A percentile compares a stretch with the other conserved stretches of the same genome.
Conservation (phyloP, 2,113 vertebrate genomes). For the Lota lota region DNA sequence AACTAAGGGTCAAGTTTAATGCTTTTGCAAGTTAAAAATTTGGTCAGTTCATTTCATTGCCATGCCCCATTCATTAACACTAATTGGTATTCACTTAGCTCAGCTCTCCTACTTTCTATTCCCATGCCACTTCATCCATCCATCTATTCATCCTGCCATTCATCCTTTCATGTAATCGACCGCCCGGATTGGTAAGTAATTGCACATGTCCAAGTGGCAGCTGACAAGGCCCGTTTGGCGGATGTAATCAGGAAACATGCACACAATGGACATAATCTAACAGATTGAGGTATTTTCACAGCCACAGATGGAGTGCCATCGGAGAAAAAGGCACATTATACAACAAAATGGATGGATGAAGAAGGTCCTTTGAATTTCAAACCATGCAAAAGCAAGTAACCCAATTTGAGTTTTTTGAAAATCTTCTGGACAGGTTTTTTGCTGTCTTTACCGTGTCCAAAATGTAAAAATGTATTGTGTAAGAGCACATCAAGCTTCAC, state of each 20-base stretch:
- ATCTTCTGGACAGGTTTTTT: constrained; percentile 18
- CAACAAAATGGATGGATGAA: constrained; percentile 33
- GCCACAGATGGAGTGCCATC: constrained; percentile 57
- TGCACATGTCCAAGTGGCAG: constrained; percentile 61
- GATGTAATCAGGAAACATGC: constrained; percentile 60
- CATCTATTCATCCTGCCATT: constrained; percentile 26
- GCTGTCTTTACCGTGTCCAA: background rate
- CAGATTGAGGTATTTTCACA: constrained; percentile 50
- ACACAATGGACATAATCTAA: constrained; percentile 54
- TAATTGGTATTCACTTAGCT: background rate
- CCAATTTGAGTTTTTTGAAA: constrained; percentile 15
- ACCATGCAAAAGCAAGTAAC: constrained; percentile 32
- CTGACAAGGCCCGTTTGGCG: constrained; percentile 61
- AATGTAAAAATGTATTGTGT: background rate
- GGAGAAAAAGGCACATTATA: constrained; percentile 55
- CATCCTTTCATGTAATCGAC: constrained; percentile 31
- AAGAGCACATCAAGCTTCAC: background rate
- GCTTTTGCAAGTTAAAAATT: too few relatives aligned
- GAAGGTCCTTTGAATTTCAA: constrained; percentile 40
- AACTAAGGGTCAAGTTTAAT: too few relatives aligned
- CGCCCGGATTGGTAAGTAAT: constrained; percentile 48
- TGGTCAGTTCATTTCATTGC: too few relatives aligned
- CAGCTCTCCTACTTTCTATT: constrained; percentile 6
- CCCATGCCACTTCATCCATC: constrained; percentile 25
- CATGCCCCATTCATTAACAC: background rate